Evolutionary conservation across 2,113 vertebrate genomes (phyloP), one percentile per base, ranked within the genome.

Genomic region (Albula glossodonta): DNA sequence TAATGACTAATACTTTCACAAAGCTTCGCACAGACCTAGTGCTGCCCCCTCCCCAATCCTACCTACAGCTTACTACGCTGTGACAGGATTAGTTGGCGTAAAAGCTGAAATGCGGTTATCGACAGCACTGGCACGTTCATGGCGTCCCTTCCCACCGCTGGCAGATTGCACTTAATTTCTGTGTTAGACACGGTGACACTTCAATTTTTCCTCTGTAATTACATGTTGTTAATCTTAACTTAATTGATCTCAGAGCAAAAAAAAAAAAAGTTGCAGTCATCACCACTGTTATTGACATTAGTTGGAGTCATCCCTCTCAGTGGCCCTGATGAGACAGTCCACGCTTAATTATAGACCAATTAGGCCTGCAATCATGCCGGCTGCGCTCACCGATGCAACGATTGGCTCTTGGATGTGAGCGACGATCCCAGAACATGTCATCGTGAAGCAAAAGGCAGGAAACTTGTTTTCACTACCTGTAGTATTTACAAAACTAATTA

Each of bases 141-240:
- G 31, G n/a, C n/a, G 9, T 60, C 51, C 41, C 48, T 86, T 83
- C 89, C 87, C 83, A 84, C 78, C 86, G 80, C 86, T 88, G 85
- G 89, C 87, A 87, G 85, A 90, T 92, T 91, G 89, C 90, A 85
- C 92, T 93, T 94, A 80, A 94, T 92, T 93, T 93, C 88, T 92
- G 85, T 91, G 93, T 93, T 93, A 82, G 88, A 88, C 90, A 90
- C 90, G 88, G 89, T 93, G 93, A 92, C 92, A 92, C 90, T 91
- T 89, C 90, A 93, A 89, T 94, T 91, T 90, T 92, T 92, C 86
- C 89, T 84, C 87, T 82, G 63, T 94, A 95, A 95, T 94, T 94
- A 93, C 90, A 88, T 90, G 83, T 93, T 94, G 94, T 94, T 94
- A 93, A 94, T 93, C 90, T 92, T 90, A 88, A 87, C 88, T 91